phyloP scores from a whole-genome alignment of 2,797 vertebrate species.

The Brotula barbata region DNA sequence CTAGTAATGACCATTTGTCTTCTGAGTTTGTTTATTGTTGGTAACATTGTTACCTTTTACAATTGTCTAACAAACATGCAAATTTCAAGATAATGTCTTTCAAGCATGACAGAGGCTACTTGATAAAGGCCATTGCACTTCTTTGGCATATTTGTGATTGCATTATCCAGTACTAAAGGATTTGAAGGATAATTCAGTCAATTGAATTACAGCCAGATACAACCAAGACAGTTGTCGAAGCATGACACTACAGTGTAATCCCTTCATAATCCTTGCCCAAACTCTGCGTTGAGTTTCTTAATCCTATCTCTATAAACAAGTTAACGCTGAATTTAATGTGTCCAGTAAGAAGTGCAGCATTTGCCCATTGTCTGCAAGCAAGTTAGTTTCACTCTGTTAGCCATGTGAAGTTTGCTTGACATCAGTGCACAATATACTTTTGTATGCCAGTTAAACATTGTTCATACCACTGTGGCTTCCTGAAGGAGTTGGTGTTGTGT shows the following conservation, averaged over 20 bases:
- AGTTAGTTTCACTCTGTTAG: conserved; percentile 46
- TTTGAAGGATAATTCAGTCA: conserved; percentile 21
- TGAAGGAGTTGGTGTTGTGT: conserved; percentile 47
- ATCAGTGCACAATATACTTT: conserved; percentile 45
- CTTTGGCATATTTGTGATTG: background rate
- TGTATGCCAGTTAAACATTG: conserved; percentile 49
- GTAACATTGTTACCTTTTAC: no score
- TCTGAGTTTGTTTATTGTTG: conserved; percentile 2
- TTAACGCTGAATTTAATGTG: conserved; percentile 62
- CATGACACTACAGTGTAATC: conserved; percentile 62
- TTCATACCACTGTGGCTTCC: conserved; percentile 54
- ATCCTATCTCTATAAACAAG: conserved; percentile 71
- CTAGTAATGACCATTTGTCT: background rate
- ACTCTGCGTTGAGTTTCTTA: conserved; percentile 59
- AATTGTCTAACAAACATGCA: no score
- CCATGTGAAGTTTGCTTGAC: conserved; percentile 29
- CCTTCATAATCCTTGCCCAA: conserved; percentile 57
- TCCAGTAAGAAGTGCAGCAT: conserved; percentile 57
- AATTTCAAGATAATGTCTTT: no score
- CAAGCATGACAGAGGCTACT: no score
- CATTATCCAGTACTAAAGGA: conserved; percentile 6
- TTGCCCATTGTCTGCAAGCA: conserved; percentile 27
- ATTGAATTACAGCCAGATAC: conserved; percentile 16
- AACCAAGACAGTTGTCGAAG: conserved; percentile 55
- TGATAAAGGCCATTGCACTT: background rate